Base-by-base conservation (phyloP, 53 echinoderm and acorn worm genomes). In the Holothuria scabra region DNA sequence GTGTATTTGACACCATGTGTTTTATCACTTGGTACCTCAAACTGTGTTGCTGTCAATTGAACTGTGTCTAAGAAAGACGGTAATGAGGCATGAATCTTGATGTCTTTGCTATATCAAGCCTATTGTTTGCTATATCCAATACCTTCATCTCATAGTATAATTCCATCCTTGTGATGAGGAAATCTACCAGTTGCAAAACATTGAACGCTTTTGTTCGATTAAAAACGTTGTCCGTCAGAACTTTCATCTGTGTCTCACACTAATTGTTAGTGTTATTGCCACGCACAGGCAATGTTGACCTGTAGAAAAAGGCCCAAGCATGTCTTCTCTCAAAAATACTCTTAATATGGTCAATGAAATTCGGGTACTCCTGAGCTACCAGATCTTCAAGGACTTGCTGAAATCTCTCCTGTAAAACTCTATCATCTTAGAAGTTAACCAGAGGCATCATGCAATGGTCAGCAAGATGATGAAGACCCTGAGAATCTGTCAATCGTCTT, bases 71-170 rank as follows among this genome's bases (percentile, higher is more conserved):
- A 6, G 7, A 61, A 61, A 61, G 62, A 61, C 12, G 62, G 28
- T 61, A 6, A 61, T 61, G 28, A 7, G 62, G 62, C 62, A 61
- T 61, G 62, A 61, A 61, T 7, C 44, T 63, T 44, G 44, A 44
- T 44, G 44, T 44, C 79, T 18, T 75, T 89, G 89, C 11, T 79
- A 89, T 37, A 79, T 49, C 65, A 64, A 64, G 65, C 31, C 65
- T 26, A 64, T 64, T 64, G 65, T 64, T 64, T 64, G 65, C 25
- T 28, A 64, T 5, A 64, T 64, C 65, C 26, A 64, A 24, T 64
- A 24, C 24, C 26, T 64, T 64, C 65, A 28, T 64, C 65, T 64
- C 65, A 64, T 64, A 64, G 26, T 64, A 64, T 21, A 1, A 12
- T 31, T 64, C 65, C 65, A 12, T 64, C 16, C 31, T 26, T 64